Percentiles rank a stretch among this genome's conserved stretches.
These are phyloP conservation scores for Telenomus remus DNA, from an alignment of 1,140 invertebrate genomes.

Conservation along the genomic window DNA sequence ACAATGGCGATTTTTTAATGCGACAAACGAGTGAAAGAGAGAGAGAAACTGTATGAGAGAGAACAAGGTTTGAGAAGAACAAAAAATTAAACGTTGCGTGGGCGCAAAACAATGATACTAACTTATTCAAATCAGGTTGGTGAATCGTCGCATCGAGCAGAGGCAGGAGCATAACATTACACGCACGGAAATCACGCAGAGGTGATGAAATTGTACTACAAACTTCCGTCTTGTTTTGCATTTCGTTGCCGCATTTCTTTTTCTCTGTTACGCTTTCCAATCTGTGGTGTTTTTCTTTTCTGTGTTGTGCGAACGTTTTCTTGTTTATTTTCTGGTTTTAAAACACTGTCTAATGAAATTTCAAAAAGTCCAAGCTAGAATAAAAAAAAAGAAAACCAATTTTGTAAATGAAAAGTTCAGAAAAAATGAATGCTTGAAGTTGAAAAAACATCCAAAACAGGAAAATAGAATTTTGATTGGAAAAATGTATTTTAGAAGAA, in stretches of 20 bases:
- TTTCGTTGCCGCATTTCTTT: background rate
- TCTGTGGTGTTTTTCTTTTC: slow-evolving; percentile 12
- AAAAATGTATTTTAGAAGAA: too few relatives aligned
- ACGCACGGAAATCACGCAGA: slow-evolving; percentile 81
- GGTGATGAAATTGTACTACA: slow-evolving; percentile 75
- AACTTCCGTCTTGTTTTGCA: slow-evolving; percentile 16
- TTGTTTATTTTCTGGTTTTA: slow-evolving; percentile 12
- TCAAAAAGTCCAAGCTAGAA: too few relatives aligned
- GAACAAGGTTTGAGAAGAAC: too few relatives aligned
- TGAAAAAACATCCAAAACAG: too few relatives aligned
- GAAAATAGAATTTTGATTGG: too few relatives aligned
- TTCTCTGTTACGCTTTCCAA: slow-evolving; percentile 15
- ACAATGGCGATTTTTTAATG: slow-evolving; percentile 30
- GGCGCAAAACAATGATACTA: slow-evolving; percentile 46
- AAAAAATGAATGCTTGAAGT: too few relatives aligned
- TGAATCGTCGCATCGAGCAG: slow-evolving; percentile 82
- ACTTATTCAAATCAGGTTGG: slow-evolving; percentile 76
- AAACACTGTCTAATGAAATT: background rate
- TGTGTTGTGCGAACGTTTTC: slow-evolving; percentile 8
- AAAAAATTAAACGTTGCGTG: slow-evolving; percentile 36
- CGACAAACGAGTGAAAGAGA: background rate
- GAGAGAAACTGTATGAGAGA: too few relatives aligned
- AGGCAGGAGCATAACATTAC: slow-evolving; percentile 82
- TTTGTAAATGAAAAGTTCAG: too few relatives aligned
- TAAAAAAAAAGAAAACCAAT: too few relatives aligned